These are phyloP conservation scores for Drosophila fungiperda DNA, from an alignment of 2,888 invertebrate species.

Conservation along the genomic window DNA sequence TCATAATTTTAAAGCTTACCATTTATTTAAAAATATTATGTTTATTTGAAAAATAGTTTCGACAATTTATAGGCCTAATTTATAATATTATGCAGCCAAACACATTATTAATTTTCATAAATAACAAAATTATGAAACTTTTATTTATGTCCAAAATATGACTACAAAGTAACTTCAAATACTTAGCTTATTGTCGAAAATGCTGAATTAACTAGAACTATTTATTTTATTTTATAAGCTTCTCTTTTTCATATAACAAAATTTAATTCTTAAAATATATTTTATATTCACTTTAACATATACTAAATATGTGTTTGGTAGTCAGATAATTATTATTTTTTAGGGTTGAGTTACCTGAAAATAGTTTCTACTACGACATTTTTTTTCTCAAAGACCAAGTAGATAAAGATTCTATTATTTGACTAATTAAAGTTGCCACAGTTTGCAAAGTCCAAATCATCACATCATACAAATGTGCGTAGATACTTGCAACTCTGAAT, in stretches of 20 bases:
- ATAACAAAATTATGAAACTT: neutral
- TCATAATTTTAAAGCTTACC: neutral
- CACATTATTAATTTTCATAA: neutral
- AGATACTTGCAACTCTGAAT: neutral
- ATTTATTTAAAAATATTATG: no score
- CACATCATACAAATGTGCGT: neutral
- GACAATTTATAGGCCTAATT: neutral
- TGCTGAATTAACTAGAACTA: neutral
- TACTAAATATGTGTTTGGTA: neutral
- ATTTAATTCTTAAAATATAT: neutral
- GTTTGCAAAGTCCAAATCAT: conserved; percentile 16
- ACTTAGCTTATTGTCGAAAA: neutral
- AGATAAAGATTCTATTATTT: neutral
- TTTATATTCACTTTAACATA: neutral
- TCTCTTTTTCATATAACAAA: neutral
- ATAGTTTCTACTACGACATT: neutral
- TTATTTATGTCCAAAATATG: neutral
- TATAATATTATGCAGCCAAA: neutral
- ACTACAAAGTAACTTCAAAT: neutral
- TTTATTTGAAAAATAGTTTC: neutral
- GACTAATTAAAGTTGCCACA: conserved; percentile 5
- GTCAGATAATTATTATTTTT: neutral
- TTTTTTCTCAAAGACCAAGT: neutral
- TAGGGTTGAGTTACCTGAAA: neutral
- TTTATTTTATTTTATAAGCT: no score